These are phyloP conservation scores for Mobula birostris DNA, from an alignment of 2,113 vertebrate species.

Conservation along the genomic window DNA sequence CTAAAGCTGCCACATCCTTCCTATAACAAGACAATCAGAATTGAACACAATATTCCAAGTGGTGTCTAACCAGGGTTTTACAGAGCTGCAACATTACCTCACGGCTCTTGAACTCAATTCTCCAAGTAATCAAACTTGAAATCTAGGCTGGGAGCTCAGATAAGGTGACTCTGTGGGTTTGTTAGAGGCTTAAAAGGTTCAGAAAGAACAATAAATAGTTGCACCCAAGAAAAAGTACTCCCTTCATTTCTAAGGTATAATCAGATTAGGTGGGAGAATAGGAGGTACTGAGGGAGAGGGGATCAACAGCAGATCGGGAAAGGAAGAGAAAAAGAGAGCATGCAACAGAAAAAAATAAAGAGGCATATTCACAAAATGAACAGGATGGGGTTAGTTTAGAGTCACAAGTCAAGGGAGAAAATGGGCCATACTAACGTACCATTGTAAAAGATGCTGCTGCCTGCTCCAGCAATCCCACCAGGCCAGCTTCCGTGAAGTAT, in stretches of 20 bases:
- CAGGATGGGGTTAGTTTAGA: background rate
- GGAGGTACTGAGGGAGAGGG: no score
- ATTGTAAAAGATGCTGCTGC: constrained; percentile 75
- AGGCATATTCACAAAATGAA: background rate
- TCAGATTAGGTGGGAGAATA: background rate
- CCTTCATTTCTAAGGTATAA: background rate
- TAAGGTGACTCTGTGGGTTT: background rate
- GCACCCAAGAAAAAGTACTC: background rate
- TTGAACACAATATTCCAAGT: no score
- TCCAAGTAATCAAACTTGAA: background rate
- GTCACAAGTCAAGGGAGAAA: background rate
- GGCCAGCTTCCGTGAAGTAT: constrained; percentile 78
- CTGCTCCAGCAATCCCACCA: constrained; percentile 81
- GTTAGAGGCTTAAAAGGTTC: background rate
- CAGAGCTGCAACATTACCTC: no score
- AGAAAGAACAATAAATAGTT: background rate
- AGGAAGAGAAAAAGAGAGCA: background rate
- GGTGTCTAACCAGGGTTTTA: no score
- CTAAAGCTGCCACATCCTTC: no score
- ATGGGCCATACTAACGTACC: constrained; percentile 50
- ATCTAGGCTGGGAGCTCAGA: background rate
- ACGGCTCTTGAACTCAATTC: no score
- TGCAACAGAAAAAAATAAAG: background rate
- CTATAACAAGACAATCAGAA: no score
- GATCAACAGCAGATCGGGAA: no score